Conservation (phyloP, 2,888 invertebrate species). For the Acanthosepion pharaonis region DNA sequence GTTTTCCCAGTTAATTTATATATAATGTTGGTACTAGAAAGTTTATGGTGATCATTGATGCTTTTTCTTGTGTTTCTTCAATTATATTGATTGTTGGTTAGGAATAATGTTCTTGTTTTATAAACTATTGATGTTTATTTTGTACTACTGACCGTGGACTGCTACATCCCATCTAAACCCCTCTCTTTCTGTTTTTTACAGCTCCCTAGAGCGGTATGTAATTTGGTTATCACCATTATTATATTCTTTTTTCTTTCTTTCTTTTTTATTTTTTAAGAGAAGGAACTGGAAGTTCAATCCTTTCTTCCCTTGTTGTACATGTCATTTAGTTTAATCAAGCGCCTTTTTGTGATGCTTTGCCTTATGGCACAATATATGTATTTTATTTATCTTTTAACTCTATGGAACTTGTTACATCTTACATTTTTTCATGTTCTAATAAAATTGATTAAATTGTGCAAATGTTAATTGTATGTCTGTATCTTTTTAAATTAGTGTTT, state of each 20-base stretch:
- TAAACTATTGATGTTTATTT: not conserved
- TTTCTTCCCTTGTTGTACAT: not conserved
- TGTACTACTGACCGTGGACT: not conserved
- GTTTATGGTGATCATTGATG: not conserved
- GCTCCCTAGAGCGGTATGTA: slow-evolving; percentile 33
- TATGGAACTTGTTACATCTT: not conserved
- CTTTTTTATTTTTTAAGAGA: not conserved
- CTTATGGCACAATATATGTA: not conserved
- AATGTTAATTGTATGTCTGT: not conserved
- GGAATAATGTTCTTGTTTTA: not conserved
- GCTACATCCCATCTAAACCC: not conserved
- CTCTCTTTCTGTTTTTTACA: not conserved
- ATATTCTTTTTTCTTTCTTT: not conserved
- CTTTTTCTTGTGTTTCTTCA: not conserved
- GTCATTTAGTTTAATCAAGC: not conserved
- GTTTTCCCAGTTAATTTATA: not conserved
- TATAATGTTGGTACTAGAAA: not conserved
- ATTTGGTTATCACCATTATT: not conserved
- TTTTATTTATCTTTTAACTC: not conserved
- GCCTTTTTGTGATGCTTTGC: not conserved
- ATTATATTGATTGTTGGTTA: not conserved
- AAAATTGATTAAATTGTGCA: not conserved
- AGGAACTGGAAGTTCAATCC: not conserved
- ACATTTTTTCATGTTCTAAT: no score
- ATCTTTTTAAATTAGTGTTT: no score